Base-by-base conservation (phyloP, 2,888 invertebrate genomes). In the Parelbella ahira region DNA sequence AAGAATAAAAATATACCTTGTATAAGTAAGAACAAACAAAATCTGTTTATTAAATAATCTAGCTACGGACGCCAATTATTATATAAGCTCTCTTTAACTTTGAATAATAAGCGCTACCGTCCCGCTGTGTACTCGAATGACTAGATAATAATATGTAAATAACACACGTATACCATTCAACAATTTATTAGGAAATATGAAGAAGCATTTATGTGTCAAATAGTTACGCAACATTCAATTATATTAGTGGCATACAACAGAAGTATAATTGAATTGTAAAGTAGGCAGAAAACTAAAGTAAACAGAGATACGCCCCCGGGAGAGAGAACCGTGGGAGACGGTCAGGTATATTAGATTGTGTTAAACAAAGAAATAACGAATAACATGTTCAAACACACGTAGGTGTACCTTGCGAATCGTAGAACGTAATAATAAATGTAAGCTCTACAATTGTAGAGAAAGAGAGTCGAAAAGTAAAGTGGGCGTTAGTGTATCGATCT, bases 261-360 rank as follows among this genome's bases (percentile, higher is more conserved):
- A 23, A 43, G 11, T 20, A 21, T 37, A 43, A 43, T 30, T 37
- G 43, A 47, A 49, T 49, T 43, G 45, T 37, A 39, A 44, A 34
- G 42, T 43, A 29, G 36, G 36, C 29, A 43, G 42, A 32, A 43
- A 49, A 49, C 49, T 44, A 45, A 47, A 45, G 45, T 49, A 47
- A 47, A 51, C 45, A 47, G 34, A 37, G 36, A 24, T 34, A 27
- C 29, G 43, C 24, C 36, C 43, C 21, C 37, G 9, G 7, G n/a
- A n/a, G 42, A 28, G 41, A 32, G 37, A 4, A 11, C 45, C 49
- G 50, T 50, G 52, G 52, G 50, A 44, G 45, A 37, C 36, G 9
- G 12, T 45, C 47, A 45, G 33, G 41, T 45, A 45, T 36, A 38
- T 18, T 10, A 7, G 33, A 23, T 11, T 21, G 15, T 30, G n/a